These are phyloP conservation scores for Tapirus terrestris DNA, from an alignment of 2,113 vertebrate species.

Conservation along the genomic window DNA sequence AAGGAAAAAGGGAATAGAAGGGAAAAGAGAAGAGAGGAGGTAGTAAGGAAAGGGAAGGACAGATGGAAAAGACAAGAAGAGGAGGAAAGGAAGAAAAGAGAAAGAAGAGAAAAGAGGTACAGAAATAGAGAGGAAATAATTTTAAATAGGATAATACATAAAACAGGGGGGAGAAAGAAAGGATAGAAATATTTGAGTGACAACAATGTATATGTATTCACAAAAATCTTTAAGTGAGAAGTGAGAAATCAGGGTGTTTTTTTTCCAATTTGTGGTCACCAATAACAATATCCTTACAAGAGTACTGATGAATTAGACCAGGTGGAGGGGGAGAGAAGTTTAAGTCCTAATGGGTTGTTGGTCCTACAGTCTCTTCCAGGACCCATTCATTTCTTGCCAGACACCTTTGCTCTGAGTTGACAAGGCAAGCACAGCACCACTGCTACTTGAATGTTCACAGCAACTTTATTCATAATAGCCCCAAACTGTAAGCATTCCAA, in stretches of 20 bases:
- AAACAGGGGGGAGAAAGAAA: neutral
- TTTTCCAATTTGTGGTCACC: neutral
- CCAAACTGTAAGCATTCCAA: neutral
- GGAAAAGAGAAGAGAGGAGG: neutral
- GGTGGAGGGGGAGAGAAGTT: neutral
- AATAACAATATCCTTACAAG: neutral
- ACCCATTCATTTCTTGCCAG: neutral
- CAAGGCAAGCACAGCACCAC: neutral
- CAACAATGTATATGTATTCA: neutral
- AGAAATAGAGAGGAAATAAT: slow-evolving; percentile 30
- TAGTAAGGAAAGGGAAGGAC: neutral
- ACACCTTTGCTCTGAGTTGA: neutral
- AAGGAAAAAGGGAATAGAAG: neutral
- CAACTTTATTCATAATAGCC: slow-evolving; percentile 35
- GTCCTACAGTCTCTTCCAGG: neutral
- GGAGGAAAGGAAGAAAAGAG: neutral
- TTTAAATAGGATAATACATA: slow-evolving; percentile 28
- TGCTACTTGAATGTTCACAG: neutral
- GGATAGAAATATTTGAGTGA: neutral
- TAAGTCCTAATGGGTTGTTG: neutral
- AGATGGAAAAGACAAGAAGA: neutral
- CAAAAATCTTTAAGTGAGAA: slow-evolving; percentile 5
- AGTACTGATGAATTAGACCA: neutral
- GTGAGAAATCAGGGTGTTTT: neutral
- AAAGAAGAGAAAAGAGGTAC: neutral